Percentiles rank a stretch among this genome's conserved stretches.
These are phyloP conservation scores for Diarsia brunnea DNA, from an alignment of 2,888 invertebrate species.

Conservation along the genomic window DNA sequence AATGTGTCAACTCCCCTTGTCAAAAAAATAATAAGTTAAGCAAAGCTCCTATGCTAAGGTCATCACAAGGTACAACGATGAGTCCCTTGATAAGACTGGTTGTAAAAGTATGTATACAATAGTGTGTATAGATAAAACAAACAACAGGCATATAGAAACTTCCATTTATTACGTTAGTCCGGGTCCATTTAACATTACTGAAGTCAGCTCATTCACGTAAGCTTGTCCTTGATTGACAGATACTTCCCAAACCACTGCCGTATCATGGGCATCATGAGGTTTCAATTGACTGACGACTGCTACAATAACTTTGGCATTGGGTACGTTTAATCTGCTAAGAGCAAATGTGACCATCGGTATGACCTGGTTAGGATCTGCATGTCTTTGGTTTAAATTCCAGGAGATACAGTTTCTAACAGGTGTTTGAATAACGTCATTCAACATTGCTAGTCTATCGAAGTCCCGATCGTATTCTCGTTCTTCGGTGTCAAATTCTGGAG, in stretches of 20 bases:
- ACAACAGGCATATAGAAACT: slow-evolving; percentile 12
- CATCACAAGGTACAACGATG: no score
- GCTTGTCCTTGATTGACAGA: slow-evolving; percentile 56
- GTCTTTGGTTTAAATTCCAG: slow-evolving; percentile 37
- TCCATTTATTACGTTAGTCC: slow-evolving; percentile 36
- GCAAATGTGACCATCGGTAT: slow-evolving; percentile 49
- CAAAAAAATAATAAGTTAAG: no score
- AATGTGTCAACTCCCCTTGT: no score
- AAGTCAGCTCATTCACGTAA: slow-evolving; percentile 43
- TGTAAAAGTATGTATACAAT: no score
- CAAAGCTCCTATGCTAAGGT: no score
- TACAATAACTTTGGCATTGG: slow-evolving; percentile 51
- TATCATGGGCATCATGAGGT: background rate
- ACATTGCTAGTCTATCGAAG: slow-evolving; percentile 22
- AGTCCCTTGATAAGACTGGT: no score
- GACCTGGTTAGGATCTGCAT: slow-evolving; percentile 27
- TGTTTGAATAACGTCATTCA: slow-evolving; percentile 32
- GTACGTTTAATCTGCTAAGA: slow-evolving; percentile 43
- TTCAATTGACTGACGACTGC: slow-evolving; percentile 45
- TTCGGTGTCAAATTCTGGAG: slow-evolving; percentile 16
- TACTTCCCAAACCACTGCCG: slow-evolving; percentile 55
- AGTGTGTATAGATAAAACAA: background rate
- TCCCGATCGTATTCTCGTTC: slow-evolving; percentile 39
- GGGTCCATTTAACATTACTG: slow-evolving; percentile 24
- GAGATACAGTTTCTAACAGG: slow-evolving; percentile 46